Evolutionary conservation across 2,888 invertebrate species (phyloP).

Genomic region (Podabrus alpinus): DNA sequence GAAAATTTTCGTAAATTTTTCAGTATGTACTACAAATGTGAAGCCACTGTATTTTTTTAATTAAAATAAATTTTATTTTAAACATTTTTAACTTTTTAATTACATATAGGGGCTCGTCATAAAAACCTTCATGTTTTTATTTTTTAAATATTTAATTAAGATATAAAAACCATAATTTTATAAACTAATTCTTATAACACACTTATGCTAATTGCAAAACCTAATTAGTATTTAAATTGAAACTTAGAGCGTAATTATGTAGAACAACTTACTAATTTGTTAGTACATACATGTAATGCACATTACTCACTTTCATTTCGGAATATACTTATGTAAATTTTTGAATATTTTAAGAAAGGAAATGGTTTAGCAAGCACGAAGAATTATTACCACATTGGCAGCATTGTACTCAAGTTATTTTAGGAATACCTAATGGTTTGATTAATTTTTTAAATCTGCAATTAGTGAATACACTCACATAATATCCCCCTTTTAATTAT

Average conservation of each 20-base stretch:
- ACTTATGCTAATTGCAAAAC: slow-evolving; percentile 7
- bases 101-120: too few relatives aligned
- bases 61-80: too few relatives aligned
- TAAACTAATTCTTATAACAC: background rate
- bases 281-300: background rate
- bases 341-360: background rate
- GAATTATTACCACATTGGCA: background rate
- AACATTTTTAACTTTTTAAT: too few relatives aligned
- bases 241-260: background rate
- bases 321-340: background rate
- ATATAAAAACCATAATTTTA: background rate
- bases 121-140: background rate
- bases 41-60: too few relatives aligned
- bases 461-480: background rate
- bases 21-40: too few relatives aligned
- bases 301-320: slow-evolving; percentile 5
- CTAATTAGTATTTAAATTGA: background rate
- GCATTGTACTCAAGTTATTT: background rate
- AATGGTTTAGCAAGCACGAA: background rate
- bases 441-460: background rate
- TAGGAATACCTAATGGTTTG: background rate
- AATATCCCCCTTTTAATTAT: background rate
- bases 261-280: background rate
- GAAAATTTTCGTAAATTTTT: too few relatives aligned
- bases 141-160: background rate